A percentile compares a stretch with the other conserved stretches of the same genome.
Conservation (phyloP, 2,888 invertebrate species). For the Mamestra brassicae region DNA sequence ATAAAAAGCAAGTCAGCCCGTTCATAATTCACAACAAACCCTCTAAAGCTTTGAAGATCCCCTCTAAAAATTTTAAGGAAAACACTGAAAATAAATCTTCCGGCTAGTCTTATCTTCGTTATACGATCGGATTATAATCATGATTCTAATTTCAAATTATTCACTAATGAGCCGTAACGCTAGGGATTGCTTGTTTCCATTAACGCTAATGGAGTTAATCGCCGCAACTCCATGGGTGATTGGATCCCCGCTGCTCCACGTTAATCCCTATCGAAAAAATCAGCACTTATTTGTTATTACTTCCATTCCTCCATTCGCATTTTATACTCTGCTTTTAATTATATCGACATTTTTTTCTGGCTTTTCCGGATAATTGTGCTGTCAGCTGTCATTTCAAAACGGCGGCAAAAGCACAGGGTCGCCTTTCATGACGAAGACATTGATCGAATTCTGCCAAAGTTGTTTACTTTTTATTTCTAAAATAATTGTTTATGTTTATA, state of each 20-base stretch:
- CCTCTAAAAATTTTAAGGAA: no score
- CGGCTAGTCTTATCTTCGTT: slow-evolving; percentile 33
- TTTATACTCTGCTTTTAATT: slow-evolving; percentile 7
- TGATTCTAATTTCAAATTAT: slow-evolving; percentile 64
- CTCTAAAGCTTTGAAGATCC: no score
- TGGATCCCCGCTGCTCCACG: slow-evolving; percentile 65
- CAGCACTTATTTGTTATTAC: slow-evolving; percentile 39
- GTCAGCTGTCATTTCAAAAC: slow-evolving; percentile 25
- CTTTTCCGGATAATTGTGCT: background rate
- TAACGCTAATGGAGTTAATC: slow-evolving; percentile 78
- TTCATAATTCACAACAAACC: no score
- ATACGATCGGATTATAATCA: slow-evolving; percentile 49
- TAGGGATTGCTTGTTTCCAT: slow-evolving; percentile 74
- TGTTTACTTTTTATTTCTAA: background rate
- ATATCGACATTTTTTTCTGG: background rate
- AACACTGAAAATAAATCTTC: background rate
- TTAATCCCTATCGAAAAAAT: slow-evolving; percentile 52
- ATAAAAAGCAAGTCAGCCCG: no score
- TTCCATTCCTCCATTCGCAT: slow-evolving; percentile 21
- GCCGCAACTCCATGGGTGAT: slow-evolving; percentile 73
- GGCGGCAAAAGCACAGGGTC: slow-evolving; percentile 8
- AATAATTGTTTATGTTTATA: slow-evolving; percentile 17
- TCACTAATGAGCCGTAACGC: slow-evolving; percentile 74
- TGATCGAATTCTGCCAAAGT: slow-evolving; percentile 11
- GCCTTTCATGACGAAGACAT: background rate